phyloP scores from a whole-genome alignment of 2,113 vertebrate genomes.

The Dromiciops gliroides region DNA sequence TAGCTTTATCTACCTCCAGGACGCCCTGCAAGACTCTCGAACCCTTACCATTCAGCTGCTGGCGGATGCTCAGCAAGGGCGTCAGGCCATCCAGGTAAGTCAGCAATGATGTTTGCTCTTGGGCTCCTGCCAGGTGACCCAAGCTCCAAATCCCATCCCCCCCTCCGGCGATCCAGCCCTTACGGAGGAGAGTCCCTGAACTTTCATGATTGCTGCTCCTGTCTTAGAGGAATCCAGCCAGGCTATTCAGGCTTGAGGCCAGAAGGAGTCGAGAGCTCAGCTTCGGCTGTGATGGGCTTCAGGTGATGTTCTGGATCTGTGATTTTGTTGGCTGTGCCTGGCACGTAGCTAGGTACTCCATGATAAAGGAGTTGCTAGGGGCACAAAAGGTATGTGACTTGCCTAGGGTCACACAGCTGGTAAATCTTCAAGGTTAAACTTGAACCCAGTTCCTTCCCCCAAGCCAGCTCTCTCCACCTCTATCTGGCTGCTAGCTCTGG shows the following conservation, averaged over 20 bases:
- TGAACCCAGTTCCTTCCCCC: background rate
- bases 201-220: background rate
- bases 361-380: background rate
- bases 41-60: constrained; percentile 97
- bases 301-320: too few relatives aligned
- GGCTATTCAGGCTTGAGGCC: background rate
- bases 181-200: background rate
- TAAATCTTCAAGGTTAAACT: background rate
- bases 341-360: background rate
- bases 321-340: background rate
- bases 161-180: too few relatives aligned
- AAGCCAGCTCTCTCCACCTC: too few relatives aligned
- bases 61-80: constrained; percentile 96
- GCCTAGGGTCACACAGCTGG: background rate
- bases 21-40: constrained; percentile 95
- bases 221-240: background rate
- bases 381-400: background rate
- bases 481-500: background rate
- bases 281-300: background rate
- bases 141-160: too few relatives aligned
- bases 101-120: too few relatives aligned
- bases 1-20: constrained; percentile 97
- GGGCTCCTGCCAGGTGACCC: too few relatives aligned
- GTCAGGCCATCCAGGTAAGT: constrained; percentile 97
- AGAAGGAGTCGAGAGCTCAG: background rate